Evolutionary conservation across 2,797 vertebrate genomes (phyloP), one percentile per base, ranked within the genome.

Genomic region (Sebastes flavidus): DNA sequence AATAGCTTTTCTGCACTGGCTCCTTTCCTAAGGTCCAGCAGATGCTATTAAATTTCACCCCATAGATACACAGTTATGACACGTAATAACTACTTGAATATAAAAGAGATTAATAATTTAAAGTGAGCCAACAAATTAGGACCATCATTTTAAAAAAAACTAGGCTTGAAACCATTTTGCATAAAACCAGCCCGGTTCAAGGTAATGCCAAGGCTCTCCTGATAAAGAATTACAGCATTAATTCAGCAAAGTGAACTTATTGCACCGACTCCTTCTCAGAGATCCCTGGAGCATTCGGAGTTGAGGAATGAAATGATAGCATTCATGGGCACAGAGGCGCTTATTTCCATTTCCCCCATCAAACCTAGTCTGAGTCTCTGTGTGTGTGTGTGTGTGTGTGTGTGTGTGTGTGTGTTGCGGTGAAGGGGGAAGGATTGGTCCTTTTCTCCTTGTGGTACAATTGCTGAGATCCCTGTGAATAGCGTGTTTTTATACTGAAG

Each of bases 71-170:
- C 97, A 97, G 97, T 98, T 98, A 98, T 99, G 98, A 99, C 97
- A 98, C 93, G 96, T 97, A 99, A 99, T 99, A 99, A 99, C 97
- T 97, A 98, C 97, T 96, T 97, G 98, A 98, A 98, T 99, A 99
- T 99, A 99, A 99, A 99, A 97, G 97, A 96, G 95, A 99, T 99
- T 97, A 99, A 99, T 99, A 99, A 99, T 99, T 99, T 97, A 99
- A 96, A 97, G 96, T 96, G 97, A 97, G 97, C 98, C 99, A 99
- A 99, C 98, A 99, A 99, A 99, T 99, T 99, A 99, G 97, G 96
- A 97, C 97, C 97, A 99, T 99, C 98, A 98, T 99, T 99, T 82
- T 6, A 11, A 65, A 46, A 65, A 98, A 95, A 93, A 91, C 85
- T 96, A 97, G 96, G 97, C 97, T 98, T 97, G 96, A 96, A 97